Evolutionary conservation across 2,888 invertebrate genomes (phyloP).

Genomic region (Microplitis deprimator): DNA sequence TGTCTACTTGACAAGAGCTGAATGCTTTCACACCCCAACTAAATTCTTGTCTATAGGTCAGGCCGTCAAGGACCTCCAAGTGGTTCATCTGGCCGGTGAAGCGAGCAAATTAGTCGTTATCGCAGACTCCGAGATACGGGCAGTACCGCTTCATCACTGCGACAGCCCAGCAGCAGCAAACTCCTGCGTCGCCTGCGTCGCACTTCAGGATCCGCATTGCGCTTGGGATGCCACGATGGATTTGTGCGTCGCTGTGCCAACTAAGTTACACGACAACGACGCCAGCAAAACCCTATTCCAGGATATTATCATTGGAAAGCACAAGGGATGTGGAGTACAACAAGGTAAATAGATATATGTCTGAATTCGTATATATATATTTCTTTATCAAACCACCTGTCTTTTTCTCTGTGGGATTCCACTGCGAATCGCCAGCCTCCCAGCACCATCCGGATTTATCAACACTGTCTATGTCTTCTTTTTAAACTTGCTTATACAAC

Average conservation of each 20-base stretch:
- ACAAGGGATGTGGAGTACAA: slow-evolving; percentile 73
- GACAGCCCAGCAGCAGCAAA: slow-evolving; percentile 63
- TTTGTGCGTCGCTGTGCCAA: slow-evolving; percentile 74
- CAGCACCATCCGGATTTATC: slow-evolving; percentile 52
- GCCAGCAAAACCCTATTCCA: slow-evolving; percentile 78
- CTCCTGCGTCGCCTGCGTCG: slow-evolving; percentile 86
- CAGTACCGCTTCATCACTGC: slow-evolving; percentile 91
- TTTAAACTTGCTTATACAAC: slow-evolving; percentile 25
- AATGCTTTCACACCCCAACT: background rate
- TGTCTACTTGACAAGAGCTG: background rate
- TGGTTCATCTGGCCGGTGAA: slow-evolving; percentile 76
- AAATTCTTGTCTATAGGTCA: slow-evolving; percentile 55
- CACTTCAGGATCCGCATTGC: slow-evolving; percentile 96
- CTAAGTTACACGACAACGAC: slow-evolving; percentile 76
- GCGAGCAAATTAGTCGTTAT: slow-evolving; percentile 90
- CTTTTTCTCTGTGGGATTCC: slow-evolving; percentile 32
- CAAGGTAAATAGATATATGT: slow-evolving; percentile 57
- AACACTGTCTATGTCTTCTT: slow-evolving; percentile 43
- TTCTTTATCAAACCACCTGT: slow-evolving; percentile 45
- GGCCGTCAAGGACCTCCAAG: slow-evolving; percentile 82
- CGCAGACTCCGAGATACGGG: slow-evolving; percentile 87
- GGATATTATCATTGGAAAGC: slow-evolving; percentile 81
- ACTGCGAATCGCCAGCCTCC: slow-evolving; percentile 53
- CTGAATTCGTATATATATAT: background rate
- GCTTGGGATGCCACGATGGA: slow-evolving; percentile 87